These are phyloP conservation scores for Siderastrea siderea DNA, from an alignment of 92 coral and sea anemone species.

Conservation along the genomic window DNA sequence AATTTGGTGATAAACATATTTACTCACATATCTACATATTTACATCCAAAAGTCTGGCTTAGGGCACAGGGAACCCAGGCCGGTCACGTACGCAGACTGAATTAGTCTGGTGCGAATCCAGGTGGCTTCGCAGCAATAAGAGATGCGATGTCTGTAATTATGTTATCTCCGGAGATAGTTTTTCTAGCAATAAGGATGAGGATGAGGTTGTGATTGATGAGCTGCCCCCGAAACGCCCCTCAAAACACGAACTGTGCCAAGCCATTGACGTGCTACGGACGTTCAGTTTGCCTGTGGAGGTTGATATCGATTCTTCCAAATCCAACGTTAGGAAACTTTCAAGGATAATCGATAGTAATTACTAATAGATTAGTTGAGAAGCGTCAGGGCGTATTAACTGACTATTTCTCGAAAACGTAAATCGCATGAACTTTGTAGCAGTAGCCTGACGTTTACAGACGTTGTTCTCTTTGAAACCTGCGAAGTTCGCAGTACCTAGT, in stretches of 20 bases:
- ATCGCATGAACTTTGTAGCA: slow-evolving; percentile 34
- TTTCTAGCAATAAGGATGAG: slow-evolving; percentile 13
- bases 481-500: background rate
- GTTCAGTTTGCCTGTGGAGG: slow-evolving; percentile 46
- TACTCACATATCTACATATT: too few relatives aligned
- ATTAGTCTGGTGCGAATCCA: too few relatives aligned
- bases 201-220: slow-evolving; percentile 33
- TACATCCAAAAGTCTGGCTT: too few relatives aligned
- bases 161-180: too few relatives aligned
- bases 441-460: background rate
- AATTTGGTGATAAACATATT: too few relatives aligned
- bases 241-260: background rate
- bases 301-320: slow-evolving; percentile 26
- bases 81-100: too few relatives aligned
- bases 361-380: slow-evolving; percentile 45
- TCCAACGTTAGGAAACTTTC: slow-evolving; percentile 34
- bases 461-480: background rate
- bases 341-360: slow-evolving; percentile 42
- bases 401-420: slow-evolving; percentile 31
- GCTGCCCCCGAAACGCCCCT: slow-evolving; percentile 19
- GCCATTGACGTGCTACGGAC: slow-evolving; percentile 11
- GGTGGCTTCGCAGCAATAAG: too few relatives aligned
- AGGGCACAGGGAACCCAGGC: too few relatives aligned
- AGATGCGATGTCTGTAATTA: too few relatives aligned
- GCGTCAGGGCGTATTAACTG: slow-evolving; percentile 41